Evolutionary conservation across 1,140 invertebrate genomes (phyloP).

Genomic region (Zaprionus ghesquierei): DNA sequence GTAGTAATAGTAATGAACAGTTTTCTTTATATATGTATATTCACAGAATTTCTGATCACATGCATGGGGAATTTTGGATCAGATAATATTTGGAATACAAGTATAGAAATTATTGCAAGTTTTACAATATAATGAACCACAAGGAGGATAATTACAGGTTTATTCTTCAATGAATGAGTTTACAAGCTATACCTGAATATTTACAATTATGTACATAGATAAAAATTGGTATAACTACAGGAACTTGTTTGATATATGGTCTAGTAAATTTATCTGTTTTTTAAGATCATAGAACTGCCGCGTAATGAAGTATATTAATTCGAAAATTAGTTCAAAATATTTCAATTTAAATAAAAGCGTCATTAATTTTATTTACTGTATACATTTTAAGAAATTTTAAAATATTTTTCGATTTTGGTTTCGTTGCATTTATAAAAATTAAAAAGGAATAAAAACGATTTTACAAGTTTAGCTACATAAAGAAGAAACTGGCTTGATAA

Average conservation of each 20-base stretch:
- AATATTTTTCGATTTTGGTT: conserved; percentile 18
- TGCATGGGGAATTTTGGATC: background rate
- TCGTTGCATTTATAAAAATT: conserved; percentile 48
- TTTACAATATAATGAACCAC: background rate
- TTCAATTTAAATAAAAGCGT: too few species aligned
- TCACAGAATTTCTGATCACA: background rate
- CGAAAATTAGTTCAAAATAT: too few species aligned
- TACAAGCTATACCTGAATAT: background rate
- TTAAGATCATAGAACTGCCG: background rate
- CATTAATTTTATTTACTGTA: too few species aligned
- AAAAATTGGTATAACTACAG: background rate
- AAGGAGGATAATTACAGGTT: background rate
- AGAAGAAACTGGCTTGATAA: background rate
- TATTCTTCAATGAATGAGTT: background rate
- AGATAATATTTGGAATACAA: background rate
- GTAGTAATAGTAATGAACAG: too few species aligned
- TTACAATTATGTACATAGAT: background rate
- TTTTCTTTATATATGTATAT: background rate
- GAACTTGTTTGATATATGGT: background rate
- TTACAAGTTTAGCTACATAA: background rate
- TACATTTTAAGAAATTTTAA: background rate
- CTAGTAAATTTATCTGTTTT: background rate
- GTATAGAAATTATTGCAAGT: background rate
- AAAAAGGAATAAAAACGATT: background rate
- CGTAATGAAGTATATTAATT: too few species aligned